Evolutionary conservation across 1,140 invertebrate species (phyloP), one percentile per base, ranked within the genome.

Genomic region (Drosophila paulistorum): DNA sequence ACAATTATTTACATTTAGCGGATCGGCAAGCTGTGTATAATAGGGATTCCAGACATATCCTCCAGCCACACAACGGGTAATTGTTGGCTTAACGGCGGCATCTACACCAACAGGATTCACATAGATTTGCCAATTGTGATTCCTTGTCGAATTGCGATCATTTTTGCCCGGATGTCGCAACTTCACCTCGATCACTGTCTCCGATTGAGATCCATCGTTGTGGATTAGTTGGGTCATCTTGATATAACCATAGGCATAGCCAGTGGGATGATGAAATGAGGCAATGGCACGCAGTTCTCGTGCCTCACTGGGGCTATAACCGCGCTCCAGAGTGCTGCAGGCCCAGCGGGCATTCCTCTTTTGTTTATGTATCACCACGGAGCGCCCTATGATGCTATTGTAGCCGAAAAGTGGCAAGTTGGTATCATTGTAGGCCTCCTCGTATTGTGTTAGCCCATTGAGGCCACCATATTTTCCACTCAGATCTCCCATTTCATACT

Each of bases 11-110:
- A 98, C 97, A 93, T 98, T 97, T 13, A 97, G 93, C 1, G 97
- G 96, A 93, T 98, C 96, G 1, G 97, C 97, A 6, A 98, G 93
- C 93, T 98, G 97, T 20, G 97, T 97, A 77, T 96, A 97, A 92
- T 96, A 97, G 0, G 98, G 98, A 93, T 99, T 99, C 97, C 97
- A 99, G 33, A 96, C 94, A 86, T 97, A 98, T 23, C 98, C 98
- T 54, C 96, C 96, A 6, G 97, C 98, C 4, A 97, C 95, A 92
- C 98, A 99, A 68, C 97, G 93, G 1, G 96, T 96, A 65, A 94
- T 93, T 58, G 96, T 94, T 30, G 95, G 94, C 92, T 96, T 95
- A 1, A 98, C 97, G 7, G 96, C 94, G 5, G 97, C 97, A 93
- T 98, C 97, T 37, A 98, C 96, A n/a, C 96, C 97, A 17, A 99